Evolutionary conservation across 2,888 invertebrate species (phyloP), one percentile per base, ranked within the genome.

Genomic region (Acleris literana): DNA sequence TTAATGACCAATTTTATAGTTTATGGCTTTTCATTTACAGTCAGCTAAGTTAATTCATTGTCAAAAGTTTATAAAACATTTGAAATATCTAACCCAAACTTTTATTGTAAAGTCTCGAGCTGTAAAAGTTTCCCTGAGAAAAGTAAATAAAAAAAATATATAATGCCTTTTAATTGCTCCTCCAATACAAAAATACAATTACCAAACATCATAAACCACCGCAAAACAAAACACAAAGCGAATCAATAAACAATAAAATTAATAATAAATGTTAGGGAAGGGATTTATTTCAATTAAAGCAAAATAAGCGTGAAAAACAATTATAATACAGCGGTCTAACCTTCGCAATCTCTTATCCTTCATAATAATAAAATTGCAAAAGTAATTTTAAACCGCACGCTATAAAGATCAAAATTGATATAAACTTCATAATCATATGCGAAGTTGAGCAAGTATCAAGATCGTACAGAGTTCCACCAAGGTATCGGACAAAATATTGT

Each of bases 251-350:
- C 71, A 75, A 74, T 72, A 75, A 82, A 78, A 81, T 82, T 81
- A 84, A 83, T 79, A 85, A 80, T 82, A 84, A 85, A 85, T 79
- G 82, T 80, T 76, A 82, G 84, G 84, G 81, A 83, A 82, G 82
- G 82, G 86, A 90, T 89, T 88, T 87, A 88, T 88, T 85, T 84
- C 87, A 89, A 91, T 89, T 85, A 85, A 78, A 76, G 74, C 76
- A 73, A 86, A 87, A 90, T 88, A 84, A 88, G 87, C 90, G 89
- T 91, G 90, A 89, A 90, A 90, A 88, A 88, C 88, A 90, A 91
- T 91, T 91, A 91, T 55, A 51, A 65, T 61, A 55, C 55, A 9
- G 39, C 13, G 39, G 3, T 39, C 13, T 39, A 39, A 39, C 39
- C 39, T 39, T 39, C 13, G 39, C 39, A 39, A 39, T 13, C 39